Evolutionary conservation across 1,140 invertebrate genomes (phyloP).

Genomic region (Halictus rubicundus): DNA sequence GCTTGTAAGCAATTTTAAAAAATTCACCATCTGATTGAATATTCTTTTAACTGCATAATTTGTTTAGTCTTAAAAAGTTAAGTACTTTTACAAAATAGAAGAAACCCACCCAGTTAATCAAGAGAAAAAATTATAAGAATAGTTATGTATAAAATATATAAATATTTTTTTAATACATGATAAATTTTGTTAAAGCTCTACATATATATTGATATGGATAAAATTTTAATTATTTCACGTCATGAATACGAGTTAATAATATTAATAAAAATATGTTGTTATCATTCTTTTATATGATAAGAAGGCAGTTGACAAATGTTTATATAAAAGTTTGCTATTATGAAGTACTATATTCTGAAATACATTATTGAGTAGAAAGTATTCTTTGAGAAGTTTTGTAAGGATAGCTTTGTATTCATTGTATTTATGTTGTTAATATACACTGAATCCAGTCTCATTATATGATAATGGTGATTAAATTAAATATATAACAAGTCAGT

Average conservation of each 20-base stretch:
- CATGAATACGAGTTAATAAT: background rate
- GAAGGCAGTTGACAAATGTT: background rate
- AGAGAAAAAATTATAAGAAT: background rate
- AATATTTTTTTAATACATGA: slow-evolving; percentile 5
- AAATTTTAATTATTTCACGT: slow-evolving; percentile 8
- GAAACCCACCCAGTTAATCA: background rate
- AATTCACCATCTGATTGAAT: background rate
- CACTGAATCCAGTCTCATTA: background rate
- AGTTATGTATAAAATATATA: background rate
- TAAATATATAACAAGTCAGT: slow-evolving; percentile 32
- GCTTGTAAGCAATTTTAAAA: background rate
- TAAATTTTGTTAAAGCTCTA: slow-evolving; percentile 14
- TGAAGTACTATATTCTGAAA: background rate
- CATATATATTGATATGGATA: slow-evolving; percentile 5
- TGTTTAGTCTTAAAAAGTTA: background rate
- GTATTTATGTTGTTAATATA: background rate
- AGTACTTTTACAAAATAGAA: background rate
- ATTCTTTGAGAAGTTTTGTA: background rate
- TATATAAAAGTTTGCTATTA: background rate
- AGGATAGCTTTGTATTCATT: background rate
- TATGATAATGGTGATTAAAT: background rate
- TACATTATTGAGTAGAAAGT: background rate
- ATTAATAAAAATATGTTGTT: slow-evolving; percentile 21
- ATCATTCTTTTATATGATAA: background rate
- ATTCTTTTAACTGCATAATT: background rate